These are phyloP conservation scores for Pelecanoides urinatrix DNA, from an alignment of 2,113 vertebrate species.

Conservation along the genomic window DNA sequence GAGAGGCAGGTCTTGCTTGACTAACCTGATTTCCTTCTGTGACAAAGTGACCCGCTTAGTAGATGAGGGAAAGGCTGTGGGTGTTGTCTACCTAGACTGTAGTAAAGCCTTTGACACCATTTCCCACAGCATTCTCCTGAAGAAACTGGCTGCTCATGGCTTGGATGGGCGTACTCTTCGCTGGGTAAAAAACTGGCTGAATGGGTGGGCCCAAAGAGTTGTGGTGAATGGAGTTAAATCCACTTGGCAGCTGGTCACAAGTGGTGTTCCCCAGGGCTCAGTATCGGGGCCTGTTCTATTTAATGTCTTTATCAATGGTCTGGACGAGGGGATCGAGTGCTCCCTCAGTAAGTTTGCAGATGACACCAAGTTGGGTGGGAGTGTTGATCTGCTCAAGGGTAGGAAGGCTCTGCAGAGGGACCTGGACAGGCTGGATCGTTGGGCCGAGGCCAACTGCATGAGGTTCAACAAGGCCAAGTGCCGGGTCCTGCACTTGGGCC, in stretches of 20 bases:
- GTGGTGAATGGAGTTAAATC: neutral
- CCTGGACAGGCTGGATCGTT: neutral
- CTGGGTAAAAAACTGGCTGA: neutral
- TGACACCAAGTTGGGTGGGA: too few relatives aligned
- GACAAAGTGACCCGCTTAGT: too few relatives aligned
- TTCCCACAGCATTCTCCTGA: neutral
- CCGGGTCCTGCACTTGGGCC: neutral
- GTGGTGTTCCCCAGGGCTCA: neutral
- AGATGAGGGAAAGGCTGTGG: too few relatives aligned
- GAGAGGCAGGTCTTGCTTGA: too few relatives aligned
- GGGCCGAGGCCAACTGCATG: rapidly evolving
- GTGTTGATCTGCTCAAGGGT: neutral
- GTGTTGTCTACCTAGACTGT: too few relatives aligned
- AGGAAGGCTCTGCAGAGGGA: neutral
- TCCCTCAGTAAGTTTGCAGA: neutral
- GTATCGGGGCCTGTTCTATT: neutral
- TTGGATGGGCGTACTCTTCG: neutral
- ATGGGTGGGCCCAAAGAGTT: neutral
- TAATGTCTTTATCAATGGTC: rapidly evolving
- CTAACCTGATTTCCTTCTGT: too few relatives aligned
- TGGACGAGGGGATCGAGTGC: neutral
- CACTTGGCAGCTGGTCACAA: rapidly evolving
- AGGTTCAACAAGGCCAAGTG: neutral
- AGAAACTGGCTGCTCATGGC: neutral
- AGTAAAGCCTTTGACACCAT: too few relatives aligned